phyloP scores from a whole-genome alignment of 2,888 invertebrate genomes.

The Tetranychus piercei region DNA sequence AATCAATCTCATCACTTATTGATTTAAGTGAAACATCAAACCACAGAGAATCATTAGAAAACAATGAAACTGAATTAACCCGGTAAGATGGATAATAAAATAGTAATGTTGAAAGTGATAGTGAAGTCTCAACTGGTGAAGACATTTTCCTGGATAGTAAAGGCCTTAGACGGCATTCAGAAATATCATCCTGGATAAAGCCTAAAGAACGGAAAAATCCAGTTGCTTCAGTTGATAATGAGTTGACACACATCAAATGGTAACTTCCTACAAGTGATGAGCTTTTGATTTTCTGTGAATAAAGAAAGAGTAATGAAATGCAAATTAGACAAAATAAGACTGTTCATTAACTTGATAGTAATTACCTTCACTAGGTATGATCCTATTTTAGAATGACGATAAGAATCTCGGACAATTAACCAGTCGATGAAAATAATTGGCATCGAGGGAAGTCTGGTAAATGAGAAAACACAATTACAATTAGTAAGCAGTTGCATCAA shows the following conservation, averaged over 20 bases:
- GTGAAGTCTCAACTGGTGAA: background rate
- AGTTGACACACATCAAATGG: background rate
- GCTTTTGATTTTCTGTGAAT: background rate
- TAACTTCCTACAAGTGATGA: background rate
- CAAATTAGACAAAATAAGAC: background rate
- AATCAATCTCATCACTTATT: background rate
- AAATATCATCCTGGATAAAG: background rate
- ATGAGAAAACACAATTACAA: background rate
- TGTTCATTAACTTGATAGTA: background rate
- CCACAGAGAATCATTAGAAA: background rate
- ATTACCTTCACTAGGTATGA: background rate
- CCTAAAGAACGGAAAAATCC: background rate
- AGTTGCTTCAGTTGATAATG: background rate
- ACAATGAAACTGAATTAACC: background rate
- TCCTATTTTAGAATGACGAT: background rate
- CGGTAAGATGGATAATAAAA: background rate
- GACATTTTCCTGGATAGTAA: background rate
- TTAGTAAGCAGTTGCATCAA: too few relatives aligned
- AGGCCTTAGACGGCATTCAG: background rate
- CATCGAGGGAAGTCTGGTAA: background rate
- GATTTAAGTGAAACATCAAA: background rate
- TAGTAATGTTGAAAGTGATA: background rate
- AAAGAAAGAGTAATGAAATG: background rate
- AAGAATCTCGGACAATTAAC: background rate
- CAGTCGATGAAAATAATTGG: background rate